Conservation (phyloP, 1,140 invertebrate genomes). For the Drosophila paulistorum region DNA sequence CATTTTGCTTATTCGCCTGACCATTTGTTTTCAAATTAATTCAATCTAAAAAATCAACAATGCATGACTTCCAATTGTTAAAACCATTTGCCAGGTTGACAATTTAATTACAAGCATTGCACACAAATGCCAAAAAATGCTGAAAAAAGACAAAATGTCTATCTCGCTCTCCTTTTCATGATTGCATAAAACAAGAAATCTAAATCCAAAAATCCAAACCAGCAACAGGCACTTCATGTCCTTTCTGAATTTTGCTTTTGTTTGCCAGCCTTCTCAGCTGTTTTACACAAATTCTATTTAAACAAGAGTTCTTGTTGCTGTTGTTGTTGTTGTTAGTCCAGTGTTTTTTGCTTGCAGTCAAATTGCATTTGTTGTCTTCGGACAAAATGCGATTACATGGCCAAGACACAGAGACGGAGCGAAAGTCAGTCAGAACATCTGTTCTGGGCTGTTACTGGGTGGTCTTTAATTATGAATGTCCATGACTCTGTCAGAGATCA, state of each 20-base stretch:
- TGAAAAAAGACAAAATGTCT: constrained; percentile 28
- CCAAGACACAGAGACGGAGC: constrained; percentile 38
- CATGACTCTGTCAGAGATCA: constrained; percentile 40
- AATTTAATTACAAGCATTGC: constrained; percentile 69
- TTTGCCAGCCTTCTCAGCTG: constrained; percentile 32
- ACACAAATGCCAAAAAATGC: constrained; percentile 11
- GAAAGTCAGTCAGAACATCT: constrained; percentile 34
- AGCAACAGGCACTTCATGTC: constrained; percentile 47
- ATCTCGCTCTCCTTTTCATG: constrained; percentile 2
- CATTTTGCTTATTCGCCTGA: not conserved
- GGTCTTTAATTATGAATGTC: constrained; percentile 38
- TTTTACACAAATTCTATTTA: constrained; percentile 14
- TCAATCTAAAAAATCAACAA: constrained; percentile 66
- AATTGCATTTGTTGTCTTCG: constrained; percentile 64
- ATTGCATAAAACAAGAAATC: constrained; percentile 22
- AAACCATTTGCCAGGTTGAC: constrained; percentile 45
- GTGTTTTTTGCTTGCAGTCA: constrained; percentile 25
- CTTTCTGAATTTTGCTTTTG: constrained; percentile 46
- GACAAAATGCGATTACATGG: constrained; percentile 72
- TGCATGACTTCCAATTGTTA: constrained; percentile 52
- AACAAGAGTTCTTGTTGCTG: constrained; percentile 9
- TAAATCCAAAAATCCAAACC: constrained; percentile 40
- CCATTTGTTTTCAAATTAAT: constrained; percentile 39
- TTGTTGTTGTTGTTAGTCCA: constrained; percentile 11
- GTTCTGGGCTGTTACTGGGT: constrained; percentile 22